phyloP scores from a whole-genome alignment of 2,888 invertebrate genomes.

The Monochamus alternatus region DNA sequence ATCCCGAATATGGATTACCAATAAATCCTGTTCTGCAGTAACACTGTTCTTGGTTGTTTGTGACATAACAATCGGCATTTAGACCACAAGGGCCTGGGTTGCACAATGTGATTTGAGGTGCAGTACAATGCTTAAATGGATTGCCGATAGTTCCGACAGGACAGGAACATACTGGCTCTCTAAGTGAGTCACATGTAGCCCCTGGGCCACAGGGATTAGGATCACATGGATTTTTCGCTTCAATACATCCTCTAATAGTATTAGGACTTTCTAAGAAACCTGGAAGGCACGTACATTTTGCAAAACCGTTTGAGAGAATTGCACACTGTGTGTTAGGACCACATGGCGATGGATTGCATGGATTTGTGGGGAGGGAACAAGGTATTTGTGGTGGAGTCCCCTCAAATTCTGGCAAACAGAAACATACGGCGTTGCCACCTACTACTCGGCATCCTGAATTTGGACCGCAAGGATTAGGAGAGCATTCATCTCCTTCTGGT shows the following conservation, averaged over 20 bases:
- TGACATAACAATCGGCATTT: constrained; percentile 89
- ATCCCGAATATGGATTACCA: constrained; percentile 88
- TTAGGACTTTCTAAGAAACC: constrained; percentile 91
- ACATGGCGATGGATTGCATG: constrained; percentile 89
- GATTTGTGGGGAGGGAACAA: constrained; percentile 83
- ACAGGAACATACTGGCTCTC: constrained; percentile 88
- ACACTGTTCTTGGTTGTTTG: constrained; percentile 87
- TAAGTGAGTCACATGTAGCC: constrained; percentile 85
- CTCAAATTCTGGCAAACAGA: constrained; percentile 90
- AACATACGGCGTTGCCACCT: constrained; percentile 84
- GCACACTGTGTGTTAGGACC: constrained; percentile 92
- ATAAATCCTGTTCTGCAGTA: constrained; percentile 84
- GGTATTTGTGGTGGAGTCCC: constrained; percentile 85
- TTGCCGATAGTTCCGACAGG: constrained; percentile 88
- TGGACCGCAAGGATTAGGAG: constrained; percentile 87
- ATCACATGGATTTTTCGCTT: constrained; percentile 85
- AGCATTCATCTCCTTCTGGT: constrained; percentile 89
- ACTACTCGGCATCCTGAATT: constrained; percentile 88
- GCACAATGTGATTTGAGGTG: constrained; percentile 78
- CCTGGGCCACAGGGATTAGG: constrained; percentile 87
- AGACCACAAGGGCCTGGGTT: constrained; percentile 87
- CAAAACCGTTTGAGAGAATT: constrained; percentile 83
- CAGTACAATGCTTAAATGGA: constrained; percentile 84
- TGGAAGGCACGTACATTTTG: constrained; percentile 89
- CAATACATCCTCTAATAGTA: constrained; percentile 88